Evolutionary conservation across 2,888 invertebrate genomes (phyloP).

Genomic region (Endotricha flammealis): DNA sequence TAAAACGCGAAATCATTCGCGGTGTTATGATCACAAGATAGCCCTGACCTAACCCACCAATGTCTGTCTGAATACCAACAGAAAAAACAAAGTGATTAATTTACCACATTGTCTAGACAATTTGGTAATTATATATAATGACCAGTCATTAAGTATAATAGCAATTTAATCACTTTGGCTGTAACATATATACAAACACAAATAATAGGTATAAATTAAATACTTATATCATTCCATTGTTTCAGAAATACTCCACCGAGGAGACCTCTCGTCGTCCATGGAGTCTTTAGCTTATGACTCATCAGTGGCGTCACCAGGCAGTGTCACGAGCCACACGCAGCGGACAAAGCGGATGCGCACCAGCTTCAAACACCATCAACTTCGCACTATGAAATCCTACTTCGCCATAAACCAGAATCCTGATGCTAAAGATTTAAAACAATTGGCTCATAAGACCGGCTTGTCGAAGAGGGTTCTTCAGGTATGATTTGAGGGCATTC

Average conservation of each 20-base stretch:
- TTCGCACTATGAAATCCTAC: conserved; percentile 99
- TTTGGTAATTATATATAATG: too few relatives aligned
- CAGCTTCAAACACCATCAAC: conserved; percentile 99
- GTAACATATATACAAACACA: too few relatives aligned
- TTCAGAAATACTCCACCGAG: conserved; percentile 85
- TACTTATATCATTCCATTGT: conserved; percentile 39
- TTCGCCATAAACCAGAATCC: conserved; percentile 99
- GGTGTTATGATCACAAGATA: too few relatives aligned
- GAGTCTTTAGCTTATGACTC: conserved; percentile 87
- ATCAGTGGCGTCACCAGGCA: conserved; percentile 84
- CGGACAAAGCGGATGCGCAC: conserved; percentile 98
- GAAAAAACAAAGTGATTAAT: too few relatives aligned
- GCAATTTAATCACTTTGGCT: too few relatives aligned
- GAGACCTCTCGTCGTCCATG: conserved; percentile 86
- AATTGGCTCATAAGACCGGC: conserved; percentile 98
- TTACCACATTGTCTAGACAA: too few relatives aligned
- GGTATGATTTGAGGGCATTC: conserved; percentile 79
- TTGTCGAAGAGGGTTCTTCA: conserved; percentile 98
- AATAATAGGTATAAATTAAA: too few relatives aligned
- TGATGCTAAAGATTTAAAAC: conserved; percentile 99
- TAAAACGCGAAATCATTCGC: too few relatives aligned
- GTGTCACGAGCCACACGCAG: conserved; percentile 78
- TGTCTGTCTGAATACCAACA: too few relatives aligned
- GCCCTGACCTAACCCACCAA: too few relatives aligned
- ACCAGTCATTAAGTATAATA: too few relatives aligned